Conservation (phyloP, 2,797 vertebrate genomes). For the Sebastes itinus region DNA sequence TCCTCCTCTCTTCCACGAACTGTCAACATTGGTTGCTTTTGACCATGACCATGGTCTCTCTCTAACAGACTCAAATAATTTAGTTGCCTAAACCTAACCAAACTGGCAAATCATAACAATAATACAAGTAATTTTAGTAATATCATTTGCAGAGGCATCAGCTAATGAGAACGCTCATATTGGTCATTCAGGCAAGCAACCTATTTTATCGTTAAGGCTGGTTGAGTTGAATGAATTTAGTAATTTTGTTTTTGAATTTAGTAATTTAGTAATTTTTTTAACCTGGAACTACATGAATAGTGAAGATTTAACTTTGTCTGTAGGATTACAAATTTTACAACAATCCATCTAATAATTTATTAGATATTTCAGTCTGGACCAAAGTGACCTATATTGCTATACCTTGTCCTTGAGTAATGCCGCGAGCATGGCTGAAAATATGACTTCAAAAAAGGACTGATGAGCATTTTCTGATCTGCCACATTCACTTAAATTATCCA, state of each 20-base stretch:
- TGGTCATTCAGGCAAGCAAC: background rate
- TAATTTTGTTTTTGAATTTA: background rate
- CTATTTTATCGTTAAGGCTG: too few species aligned
- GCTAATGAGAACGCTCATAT: background rate
- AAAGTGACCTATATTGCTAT: too few species aligned
- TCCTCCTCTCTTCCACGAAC: background rate
- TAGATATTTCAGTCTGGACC: too few species aligned
- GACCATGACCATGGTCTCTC: background rate
- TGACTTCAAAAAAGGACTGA: background rate
- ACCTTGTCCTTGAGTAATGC: too few species aligned
- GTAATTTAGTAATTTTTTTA: background rate
- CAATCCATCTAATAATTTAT: too few species aligned
- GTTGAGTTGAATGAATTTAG: background rate
- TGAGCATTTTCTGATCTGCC: background rate
- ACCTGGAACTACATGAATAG: too few species aligned
- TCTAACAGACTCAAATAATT: background rate
- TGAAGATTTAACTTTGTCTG: too few species aligned
- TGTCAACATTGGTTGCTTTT: background rate
- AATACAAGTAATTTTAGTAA: background rate
- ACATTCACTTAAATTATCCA: background rate
- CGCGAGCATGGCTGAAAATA: background rate
- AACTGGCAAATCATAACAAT: background rate
- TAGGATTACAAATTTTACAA: too few species aligned
- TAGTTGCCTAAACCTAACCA: background rate
- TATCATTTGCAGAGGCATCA: background rate